Evolutionary conservation across 2,888 invertebrate species (phyloP), one percentile per base, ranked within the genome.

Genomic region (Galerucella calmariensis): DNA sequence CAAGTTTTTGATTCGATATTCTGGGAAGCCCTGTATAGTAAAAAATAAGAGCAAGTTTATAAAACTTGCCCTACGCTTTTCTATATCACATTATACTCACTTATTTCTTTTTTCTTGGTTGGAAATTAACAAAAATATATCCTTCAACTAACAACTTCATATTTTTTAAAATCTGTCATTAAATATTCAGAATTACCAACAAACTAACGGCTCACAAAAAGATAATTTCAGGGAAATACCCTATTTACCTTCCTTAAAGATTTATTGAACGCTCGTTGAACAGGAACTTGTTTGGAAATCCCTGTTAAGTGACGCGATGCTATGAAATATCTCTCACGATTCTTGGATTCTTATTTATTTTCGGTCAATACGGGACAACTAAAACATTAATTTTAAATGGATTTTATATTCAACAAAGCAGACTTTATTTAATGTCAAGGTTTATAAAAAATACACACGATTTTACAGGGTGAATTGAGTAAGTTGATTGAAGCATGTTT

Each of bases 221-320:
- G 56, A 9, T 10, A 35, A 41, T 12, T 35, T 61, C 35, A 27
- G 6, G 62, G 62, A 35, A 62, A 62, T 62, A n/a, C 62, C 62
- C 16, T 16, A 14, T 35, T 62, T 62, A 41, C 62, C 35, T 62
- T 27, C 27, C 12, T 61, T 35, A 9, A 61, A 10, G 0, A 35
- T 41, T 62, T 20, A 41, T 62, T 62, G 16, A 62, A 41, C 62
- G 27, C n/a, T 62, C 3, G 8, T 14, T 62, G 62, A 62, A 62
- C 62, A 62, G 62, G 62, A 62, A 62, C 62, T 62, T 6, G 35
- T n/a, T 62, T 35, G 62, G 62, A 62, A 62, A 62, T 62, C 62
- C 62, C 62, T 16, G 41, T 14, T 6, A 4, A 41, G 14, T 62
- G n/a, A 41, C 35, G n/a, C n/a, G 20, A 20, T 62, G 41, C 62